A percentile compares a stretch with the other conserved stretches of the same genome.
Conservation (phyloP, 1,140 invertebrate genomes). For the Tetraneura akinire region DNA sequence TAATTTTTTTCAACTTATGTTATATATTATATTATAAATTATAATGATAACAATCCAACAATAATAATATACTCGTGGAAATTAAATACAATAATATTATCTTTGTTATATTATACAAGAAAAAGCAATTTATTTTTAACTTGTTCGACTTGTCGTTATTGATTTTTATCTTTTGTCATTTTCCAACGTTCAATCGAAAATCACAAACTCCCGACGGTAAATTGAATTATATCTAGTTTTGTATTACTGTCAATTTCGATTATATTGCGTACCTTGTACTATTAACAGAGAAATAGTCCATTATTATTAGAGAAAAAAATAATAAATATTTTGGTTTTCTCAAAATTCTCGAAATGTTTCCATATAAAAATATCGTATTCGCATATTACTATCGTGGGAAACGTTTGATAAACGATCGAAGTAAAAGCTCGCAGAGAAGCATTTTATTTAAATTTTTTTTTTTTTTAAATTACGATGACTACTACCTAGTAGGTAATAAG, state of each 20-base stretch:
- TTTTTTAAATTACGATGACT: too few relatives aligned
- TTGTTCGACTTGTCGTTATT: not conserved
- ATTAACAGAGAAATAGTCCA: not conserved
- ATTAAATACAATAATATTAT: not conserved
- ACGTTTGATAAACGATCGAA: too few relatives aligned
- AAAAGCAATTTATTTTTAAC: not conserved
- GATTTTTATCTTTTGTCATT: not conserved
- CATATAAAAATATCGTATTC: too few relatives aligned
- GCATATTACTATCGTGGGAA: too few relatives aligned
- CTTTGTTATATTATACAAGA: too few relatives aligned
- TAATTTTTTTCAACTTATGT: not conserved
- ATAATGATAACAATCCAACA: too few relatives aligned
- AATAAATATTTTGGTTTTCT: not conserved
- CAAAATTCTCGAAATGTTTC: not conserved
- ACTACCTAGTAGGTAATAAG: too few relatives aligned
- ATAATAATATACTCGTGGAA: too few relatives aligned
- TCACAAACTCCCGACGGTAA: not conserved
- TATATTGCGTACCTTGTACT: not conserved
- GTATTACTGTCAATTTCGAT: not conserved
- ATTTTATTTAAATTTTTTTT: too few relatives aligned
- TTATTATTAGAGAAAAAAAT: not conserved
- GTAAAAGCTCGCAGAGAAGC: too few relatives aligned
- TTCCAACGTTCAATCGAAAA: constrained; percentile 2
- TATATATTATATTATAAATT: too few relatives aligned
- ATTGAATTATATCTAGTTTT: constrained; percentile 6